phyloP scores from a whole-genome alignment of 2,113 vertebrate species.

The Hydrochoerus hydrochaeris region DNA sequence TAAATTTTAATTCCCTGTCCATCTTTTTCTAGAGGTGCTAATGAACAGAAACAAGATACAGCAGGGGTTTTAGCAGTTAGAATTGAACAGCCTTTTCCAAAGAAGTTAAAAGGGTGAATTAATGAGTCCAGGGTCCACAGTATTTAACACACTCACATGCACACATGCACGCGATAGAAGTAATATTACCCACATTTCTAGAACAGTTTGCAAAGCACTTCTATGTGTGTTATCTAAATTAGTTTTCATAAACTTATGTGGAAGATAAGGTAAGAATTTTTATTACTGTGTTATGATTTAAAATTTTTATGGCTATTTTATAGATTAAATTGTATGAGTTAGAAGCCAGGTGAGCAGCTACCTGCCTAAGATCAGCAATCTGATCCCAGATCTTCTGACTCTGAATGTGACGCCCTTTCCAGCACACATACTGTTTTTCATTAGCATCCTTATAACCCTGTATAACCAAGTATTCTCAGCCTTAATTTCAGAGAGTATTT shows the following conservation, averaged over 20 bases:
- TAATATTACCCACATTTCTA: not conserved
- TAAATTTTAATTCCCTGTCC: slow-evolving; percentile 60
- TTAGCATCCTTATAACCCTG: not conserved
- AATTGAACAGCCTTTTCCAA: slow-evolving; percentile 38
- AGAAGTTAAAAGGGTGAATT: not conserved
- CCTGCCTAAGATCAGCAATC: not conserved
- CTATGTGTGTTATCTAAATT: not conserved
- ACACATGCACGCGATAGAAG: not conserved
- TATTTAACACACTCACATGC: not conserved
- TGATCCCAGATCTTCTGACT: not conserved
- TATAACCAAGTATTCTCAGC: not conserved
- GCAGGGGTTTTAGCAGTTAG: slow-evolving; percentile 15
- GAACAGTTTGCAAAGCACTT: not conserved
- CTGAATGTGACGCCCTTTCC: not conserved
- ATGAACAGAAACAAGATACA: slow-evolving; percentile 58
- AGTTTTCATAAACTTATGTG: not conserved
- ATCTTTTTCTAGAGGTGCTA: slow-evolving; percentile 63
- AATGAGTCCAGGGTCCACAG: not conserved
- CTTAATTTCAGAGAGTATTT: slow-evolving; percentile 9
- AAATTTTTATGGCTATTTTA: slow-evolving; percentile 40
- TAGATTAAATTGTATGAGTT: slow-evolving; percentile 31
- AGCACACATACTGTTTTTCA: not conserved
- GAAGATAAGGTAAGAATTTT: slow-evolving; percentile 46
- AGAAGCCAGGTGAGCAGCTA: not conserved
- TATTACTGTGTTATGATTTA: slow-evolving; percentile 40